A percentile compares a stretch with the other conserved stretches of the same genome.
Evolutionary conservation across 64 coral and sea anemone genomes (phyloP).

Genomic region (Acropora tenuis): DNA sequence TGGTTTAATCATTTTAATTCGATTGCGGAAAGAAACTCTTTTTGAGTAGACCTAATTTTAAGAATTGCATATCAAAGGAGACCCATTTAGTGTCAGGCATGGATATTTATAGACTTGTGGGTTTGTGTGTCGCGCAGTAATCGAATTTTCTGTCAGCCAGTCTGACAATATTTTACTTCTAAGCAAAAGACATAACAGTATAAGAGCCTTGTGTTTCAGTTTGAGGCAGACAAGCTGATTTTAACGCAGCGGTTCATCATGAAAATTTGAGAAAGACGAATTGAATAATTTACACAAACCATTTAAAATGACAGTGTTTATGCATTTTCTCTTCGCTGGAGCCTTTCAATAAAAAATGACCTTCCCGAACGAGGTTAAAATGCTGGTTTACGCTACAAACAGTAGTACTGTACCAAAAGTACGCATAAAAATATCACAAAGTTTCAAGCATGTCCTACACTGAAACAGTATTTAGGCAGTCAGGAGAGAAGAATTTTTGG

Average conservation of each 20-base stretch:
- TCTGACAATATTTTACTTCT: not conserved
- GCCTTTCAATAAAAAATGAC: not conserved
- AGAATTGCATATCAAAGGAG: not conserved
- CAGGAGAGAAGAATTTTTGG: no score
- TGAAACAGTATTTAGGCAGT: no score
- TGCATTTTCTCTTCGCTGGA: not conserved
- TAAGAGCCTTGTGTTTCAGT: not conserved
- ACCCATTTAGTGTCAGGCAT: not conserved
- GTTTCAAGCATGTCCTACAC: no score
- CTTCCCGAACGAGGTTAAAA: not conserved
- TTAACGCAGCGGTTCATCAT: not conserved
- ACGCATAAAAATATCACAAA: not conserved
- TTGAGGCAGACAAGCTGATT: not conserved
- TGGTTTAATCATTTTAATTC: not conserved
- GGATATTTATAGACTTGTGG: not conserved
- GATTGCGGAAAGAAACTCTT: not conserved
- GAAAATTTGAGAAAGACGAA: not conserved
- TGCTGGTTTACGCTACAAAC: not conserved
- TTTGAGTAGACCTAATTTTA: not conserved
- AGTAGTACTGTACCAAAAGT: not conserved
- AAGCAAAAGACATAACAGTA: not conserved
- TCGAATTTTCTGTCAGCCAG: not conserved
- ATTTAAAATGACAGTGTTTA: no score
- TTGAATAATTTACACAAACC: not conserved
- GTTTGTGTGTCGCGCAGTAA: not conserved